A percentile compares a stretch with the other conserved stretches of the same genome.
Conservation (phyloP, 2,797 vertebrate species). For the Taeniopygia guttata region DNA sequence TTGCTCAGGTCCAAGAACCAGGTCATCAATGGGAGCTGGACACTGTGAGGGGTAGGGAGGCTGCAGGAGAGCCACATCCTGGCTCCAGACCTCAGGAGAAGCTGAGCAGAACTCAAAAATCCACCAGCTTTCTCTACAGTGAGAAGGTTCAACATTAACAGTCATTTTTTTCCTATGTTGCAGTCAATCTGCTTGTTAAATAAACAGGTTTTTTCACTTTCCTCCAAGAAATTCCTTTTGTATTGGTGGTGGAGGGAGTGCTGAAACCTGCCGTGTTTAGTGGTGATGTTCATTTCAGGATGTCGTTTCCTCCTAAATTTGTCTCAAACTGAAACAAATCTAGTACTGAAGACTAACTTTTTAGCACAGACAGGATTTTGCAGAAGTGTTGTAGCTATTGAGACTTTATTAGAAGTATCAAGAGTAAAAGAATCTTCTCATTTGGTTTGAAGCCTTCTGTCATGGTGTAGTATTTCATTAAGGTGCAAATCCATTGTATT, state of each 20-base stretch:
- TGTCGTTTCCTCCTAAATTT: neutral
- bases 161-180: neutral
- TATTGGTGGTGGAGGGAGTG: neutral
- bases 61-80: neutral
- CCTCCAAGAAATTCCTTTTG: neutral
- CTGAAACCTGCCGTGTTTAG: neutral
- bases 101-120: neutral
- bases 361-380: neutral
- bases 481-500: neutral
- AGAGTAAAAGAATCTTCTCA: neutral
- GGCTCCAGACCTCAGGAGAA: neutral
- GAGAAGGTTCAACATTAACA: neutral
- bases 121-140: neutral
- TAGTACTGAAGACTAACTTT: neutral
- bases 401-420: neutral
- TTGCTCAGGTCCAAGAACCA: neutral
- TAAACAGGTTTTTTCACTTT: neutral
- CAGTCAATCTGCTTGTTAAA: neutral
- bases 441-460: neutral
- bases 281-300: accelerated
- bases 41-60: accelerated
- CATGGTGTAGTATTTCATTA: neutral
- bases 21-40: accelerated
- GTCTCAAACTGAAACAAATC: neutral
- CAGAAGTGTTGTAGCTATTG: neutral